phyloP scores from a whole-genome alignment of 1,140 invertebrate species.

The Drosophila pallidifrons region DNA sequence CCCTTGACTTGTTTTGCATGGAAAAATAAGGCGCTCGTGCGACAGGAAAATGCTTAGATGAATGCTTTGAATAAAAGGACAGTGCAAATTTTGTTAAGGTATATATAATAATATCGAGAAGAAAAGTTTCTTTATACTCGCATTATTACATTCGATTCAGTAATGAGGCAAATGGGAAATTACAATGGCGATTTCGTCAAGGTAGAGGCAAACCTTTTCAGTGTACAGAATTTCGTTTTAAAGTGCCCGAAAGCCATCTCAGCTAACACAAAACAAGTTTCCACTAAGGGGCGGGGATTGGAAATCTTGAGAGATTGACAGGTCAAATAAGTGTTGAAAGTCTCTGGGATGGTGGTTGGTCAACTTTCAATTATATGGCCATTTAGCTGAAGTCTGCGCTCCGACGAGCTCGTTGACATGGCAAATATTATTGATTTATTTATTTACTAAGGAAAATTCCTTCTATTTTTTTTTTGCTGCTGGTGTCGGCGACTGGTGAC shows the following conservation, averaged over 20 bases:
- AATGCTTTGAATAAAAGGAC: slow-evolving; percentile 44
- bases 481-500: not conserved
- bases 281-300: not conserved
- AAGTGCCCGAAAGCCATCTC: not conserved
- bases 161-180: slow-evolving; percentile 42
- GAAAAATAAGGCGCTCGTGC: slow-evolving; percentile 55
- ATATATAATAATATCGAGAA: slow-evolving; percentile 17
- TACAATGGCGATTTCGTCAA: slow-evolving; percentile 17
- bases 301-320: slow-evolving; percentile 31
- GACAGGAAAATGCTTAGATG: slow-evolving; percentile 46
- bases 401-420: slow-evolving; percentile 28
- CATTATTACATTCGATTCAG: slow-evolving; percentile 36
- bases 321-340: slow-evolving; percentile 28
- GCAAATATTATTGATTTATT: slow-evolving; percentile 50
- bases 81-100: slow-evolving; percentile 28
- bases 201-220: slow-evolving; percentile 11
- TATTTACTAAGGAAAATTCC: slow-evolving; percentile 23
- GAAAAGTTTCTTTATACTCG: slow-evolving; percentile 35
- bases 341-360: slow-evolving; percentile 35
- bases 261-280: not conserved
- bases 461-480: slow-evolving; percentile 3
- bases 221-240: slow-evolving; percentile 7
- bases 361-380: slow-evolving; percentile 65
- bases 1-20: slow-evolving; percentile 41
- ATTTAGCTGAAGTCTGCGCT: slow-evolving; percentile 45